These are phyloP conservation scores for Sebastes elongatus DNA, from an alignment of 2,797 vertebrate species.

Conservation along the genomic window DNA sequence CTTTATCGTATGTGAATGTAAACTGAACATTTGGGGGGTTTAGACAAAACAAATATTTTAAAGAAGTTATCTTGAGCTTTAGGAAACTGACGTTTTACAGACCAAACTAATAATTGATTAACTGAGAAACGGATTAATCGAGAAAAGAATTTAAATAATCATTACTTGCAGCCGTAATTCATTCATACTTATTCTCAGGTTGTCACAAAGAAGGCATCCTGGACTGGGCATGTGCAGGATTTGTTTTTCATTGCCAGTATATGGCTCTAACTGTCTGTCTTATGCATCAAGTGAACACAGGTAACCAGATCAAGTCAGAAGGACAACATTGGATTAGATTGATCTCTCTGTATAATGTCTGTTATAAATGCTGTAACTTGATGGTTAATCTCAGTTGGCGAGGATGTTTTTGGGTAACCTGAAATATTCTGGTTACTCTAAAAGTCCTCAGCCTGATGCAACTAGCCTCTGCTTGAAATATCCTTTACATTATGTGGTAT, in stretches of 20 bases:
- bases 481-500: slow-evolving; percentile 44
- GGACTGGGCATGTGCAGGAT: slow-evolving; percentile 32
- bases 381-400: neutral
- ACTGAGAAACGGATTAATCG: neutral
- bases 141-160: neutral
- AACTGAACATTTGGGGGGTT: neutral
- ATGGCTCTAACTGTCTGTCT: slow-evolving; percentile 7
- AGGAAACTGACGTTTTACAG: neutral
- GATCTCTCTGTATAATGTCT: slow-evolving; percentile 9
- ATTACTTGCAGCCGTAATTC: neutral
- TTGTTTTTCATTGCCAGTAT: slow-evolving; percentile 19
- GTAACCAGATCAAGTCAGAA: slow-evolving; percentile 24
- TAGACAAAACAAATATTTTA: neutral
- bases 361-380: neutral
- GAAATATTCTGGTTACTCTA: slow-evolving; percentile 12
- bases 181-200: slow-evolving; percentile 31
- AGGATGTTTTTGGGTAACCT: slow-evolving; percentile 2
- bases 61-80: slow-evolving; percentile 2
- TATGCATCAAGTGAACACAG: slow-evolving; percentile 37
- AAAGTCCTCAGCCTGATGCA: slow-evolving; percentile 12
- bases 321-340: neutral
- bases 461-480: slow-evolving; percentile 10
- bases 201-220: slow-evolving; percentile 35
- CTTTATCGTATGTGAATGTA: neutral
- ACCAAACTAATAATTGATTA: neutral